Conservation (phyloP, 2,797 vertebrate species). For the Sebastes steindachneri region DNA sequence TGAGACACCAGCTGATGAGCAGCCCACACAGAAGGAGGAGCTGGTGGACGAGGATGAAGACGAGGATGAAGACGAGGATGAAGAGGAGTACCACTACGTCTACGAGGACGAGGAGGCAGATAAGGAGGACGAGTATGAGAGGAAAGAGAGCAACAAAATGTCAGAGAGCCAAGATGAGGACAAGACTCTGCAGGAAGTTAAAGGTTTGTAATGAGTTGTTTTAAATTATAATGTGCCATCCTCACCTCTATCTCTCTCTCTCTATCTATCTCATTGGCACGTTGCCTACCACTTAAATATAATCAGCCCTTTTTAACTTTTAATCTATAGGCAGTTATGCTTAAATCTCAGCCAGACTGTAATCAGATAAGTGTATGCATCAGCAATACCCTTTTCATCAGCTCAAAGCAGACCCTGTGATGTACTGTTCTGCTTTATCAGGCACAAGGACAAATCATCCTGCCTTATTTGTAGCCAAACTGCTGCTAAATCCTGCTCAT, state of each 20-base stretch:
- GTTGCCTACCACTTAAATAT: constrained; percentile 30
- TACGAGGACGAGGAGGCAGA: constrained; percentile 85
- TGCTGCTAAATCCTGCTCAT: not conserved
- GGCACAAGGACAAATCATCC: not conserved
- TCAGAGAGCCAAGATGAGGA: constrained; percentile 77
- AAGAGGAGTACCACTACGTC: constrained; percentile 84
- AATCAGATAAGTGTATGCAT: constrained; percentile 35
- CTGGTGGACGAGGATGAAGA: constrained; percentile 85
- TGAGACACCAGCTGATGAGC: constrained; percentile 73
- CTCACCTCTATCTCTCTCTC: not conserved
- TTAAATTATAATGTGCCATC: not conserved
- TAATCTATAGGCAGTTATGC: constrained; percentile 18
- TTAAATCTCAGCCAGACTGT: constrained; percentile 34
- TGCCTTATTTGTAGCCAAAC: not conserved
- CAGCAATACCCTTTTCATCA: constrained; percentile 24
- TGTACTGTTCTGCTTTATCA: constrained; percentile 20
- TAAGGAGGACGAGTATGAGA: constrained; percentile 84
- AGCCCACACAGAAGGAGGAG: constrained; percentile 79
- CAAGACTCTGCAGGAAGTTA: constrained; percentile 89
- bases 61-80: constrained; percentile 84
- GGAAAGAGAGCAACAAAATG: constrained; percentile 76
- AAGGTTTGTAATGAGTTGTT: constrained; percentile 84
- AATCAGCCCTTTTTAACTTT: constrained; percentile 39
- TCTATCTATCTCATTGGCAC: not conserved
- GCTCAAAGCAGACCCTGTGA: constrained; percentile 16